Conservation (phyloP, 2,113 vertebrate species). For the Castor canadensis region DNA sequence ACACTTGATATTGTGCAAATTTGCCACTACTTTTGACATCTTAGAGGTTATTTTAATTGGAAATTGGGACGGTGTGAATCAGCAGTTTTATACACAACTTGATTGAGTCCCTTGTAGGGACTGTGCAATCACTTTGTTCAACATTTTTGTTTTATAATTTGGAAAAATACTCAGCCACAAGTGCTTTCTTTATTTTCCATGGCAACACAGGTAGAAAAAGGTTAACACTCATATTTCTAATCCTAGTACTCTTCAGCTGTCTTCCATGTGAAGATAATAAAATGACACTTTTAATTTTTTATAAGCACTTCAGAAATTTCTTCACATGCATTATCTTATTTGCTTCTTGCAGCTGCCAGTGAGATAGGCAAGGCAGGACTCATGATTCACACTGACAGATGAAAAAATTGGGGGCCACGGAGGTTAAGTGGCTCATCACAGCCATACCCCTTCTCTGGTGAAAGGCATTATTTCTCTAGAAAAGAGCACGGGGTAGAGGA, state of each 20-base stretch:
- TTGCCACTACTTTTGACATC: neutral
- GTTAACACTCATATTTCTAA: neutral
- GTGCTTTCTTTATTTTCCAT: neutral
- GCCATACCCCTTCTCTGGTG: neutral
- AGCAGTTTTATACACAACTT: neutral
- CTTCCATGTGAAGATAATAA: slow-evolving; percentile 34
- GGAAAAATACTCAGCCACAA: neutral
- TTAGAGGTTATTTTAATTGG: neutral
- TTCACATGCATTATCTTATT: neutral
- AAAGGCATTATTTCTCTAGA: neutral
- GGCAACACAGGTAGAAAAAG: neutral
- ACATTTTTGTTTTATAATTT: neutral
- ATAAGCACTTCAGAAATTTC: slow-evolving; percentile 33
- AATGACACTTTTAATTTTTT: slow-evolving; percentile 49
- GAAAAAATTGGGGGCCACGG: neutral
- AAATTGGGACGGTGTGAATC: neutral
- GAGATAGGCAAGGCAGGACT: neutral
- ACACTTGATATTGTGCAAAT: neutral
- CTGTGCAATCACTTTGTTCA: neutral
- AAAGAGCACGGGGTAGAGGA: neutral
- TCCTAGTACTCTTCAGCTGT: neutral
- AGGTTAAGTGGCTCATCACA: neutral
- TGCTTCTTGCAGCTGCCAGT: neutral
- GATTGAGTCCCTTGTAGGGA: neutral
- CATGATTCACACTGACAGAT: slow-evolving; percentile 20